Percentiles rank a stretch among this genome's conserved stretches.
Evolutionary conservation across 2,113 vertebrate genomes (phyloP).

Genomic region (Terrapene triunguis): DNA sequence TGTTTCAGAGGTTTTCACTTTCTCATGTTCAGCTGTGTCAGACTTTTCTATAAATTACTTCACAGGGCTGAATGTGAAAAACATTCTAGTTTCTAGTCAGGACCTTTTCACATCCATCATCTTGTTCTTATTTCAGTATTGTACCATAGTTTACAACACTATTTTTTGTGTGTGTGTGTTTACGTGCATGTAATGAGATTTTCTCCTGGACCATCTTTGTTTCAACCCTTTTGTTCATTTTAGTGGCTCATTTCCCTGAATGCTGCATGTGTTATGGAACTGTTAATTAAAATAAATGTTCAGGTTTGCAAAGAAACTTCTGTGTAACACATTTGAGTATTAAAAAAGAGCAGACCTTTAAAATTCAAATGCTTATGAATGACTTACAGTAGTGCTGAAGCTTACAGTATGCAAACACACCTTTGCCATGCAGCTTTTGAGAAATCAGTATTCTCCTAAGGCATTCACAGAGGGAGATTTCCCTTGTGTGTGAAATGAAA

Average conservation of each 20-base stretch:
- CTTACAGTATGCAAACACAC: slow-evolving; percentile 38
- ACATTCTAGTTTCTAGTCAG: not conserved
- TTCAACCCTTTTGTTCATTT: not conserved
- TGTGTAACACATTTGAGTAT: slow-evolving; percentile 39
- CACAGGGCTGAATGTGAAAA: slow-evolving; percentile 26
- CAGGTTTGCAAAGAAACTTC: slow-evolving; percentile 23
- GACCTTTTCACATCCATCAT: not conserved
- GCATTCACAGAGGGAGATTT: slow-evolving; percentile 59
- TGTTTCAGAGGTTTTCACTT: not conserved
- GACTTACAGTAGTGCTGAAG: slow-evolving; percentile 43
- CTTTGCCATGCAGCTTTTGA: slow-evolving; percentile 69
- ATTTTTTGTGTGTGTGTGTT: not conserved
- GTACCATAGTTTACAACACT: not conserved
- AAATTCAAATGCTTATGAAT: slow-evolving; percentile 68
- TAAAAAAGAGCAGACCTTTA: slow-evolving; percentile 65
- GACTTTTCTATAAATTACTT: slow-evolving; percentile 29
- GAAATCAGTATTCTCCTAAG: slow-evolving; percentile 62
- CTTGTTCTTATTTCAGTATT: slow-evolving; percentile 9
- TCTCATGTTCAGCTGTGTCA: not conserved
- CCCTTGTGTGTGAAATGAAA: slow-evolving; percentile 57
- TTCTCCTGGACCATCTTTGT: not conserved
- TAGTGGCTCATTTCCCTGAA: not conserved
- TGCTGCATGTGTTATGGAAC: not conserved
- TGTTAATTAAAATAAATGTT: slow-evolving; percentile 16
- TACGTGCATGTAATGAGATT: not conserved